A percentile compares a stretch with the other conserved stretches of the same genome.
Conservation (phyloP, 2,888 invertebrate genomes). For the Caenorhabditis virilis region DNA sequence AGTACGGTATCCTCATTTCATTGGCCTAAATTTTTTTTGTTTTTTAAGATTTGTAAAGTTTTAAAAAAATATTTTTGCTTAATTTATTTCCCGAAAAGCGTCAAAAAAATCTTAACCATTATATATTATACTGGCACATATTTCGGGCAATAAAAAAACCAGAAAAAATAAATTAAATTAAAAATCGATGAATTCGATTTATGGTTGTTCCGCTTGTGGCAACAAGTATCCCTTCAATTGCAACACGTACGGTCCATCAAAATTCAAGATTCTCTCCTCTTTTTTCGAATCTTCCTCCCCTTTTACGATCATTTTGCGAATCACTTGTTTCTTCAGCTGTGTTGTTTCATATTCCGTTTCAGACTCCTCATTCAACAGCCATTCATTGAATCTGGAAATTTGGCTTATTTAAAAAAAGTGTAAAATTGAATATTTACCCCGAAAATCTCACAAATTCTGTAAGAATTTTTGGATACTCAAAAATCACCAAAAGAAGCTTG, state of each 20-base stretch:
- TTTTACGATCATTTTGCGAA: constrained; percentile 2
- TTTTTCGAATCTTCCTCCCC: neutral
- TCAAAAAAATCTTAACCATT: too few relatives aligned
- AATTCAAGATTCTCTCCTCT: too few relatives aligned
- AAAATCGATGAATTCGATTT: constrained; percentile 5
- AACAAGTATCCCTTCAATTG: constrained; percentile 1
- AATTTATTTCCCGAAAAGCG: too few relatives aligned
- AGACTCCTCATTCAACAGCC: constrained; percentile 23
- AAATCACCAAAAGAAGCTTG: constrained; percentile 11
- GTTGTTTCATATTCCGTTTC: constrained; percentile 9
- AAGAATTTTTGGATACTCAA: constrained; percentile 12
- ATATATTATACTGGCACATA: too few relatives aligned
- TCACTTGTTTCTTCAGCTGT: neutral
- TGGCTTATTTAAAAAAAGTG: constrained; percentile 2
- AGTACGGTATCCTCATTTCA: too few relatives aligned
- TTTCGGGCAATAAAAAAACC: too few relatives aligned
- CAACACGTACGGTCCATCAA: neutral
- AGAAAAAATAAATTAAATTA: neutral
- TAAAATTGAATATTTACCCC: too few relatives aligned
- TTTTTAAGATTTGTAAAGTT: too few relatives aligned
- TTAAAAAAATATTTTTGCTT: too few relatives aligned
- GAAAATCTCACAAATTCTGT: constrained; percentile 12
- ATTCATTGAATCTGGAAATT: constrained; percentile 30
- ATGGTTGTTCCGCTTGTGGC: constrained; percentile 5
- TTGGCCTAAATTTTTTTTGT: too few relatives aligned